Conservation (phyloP, 2,797 vertebrate genomes). For the Xenentodon cancila region DNA sequence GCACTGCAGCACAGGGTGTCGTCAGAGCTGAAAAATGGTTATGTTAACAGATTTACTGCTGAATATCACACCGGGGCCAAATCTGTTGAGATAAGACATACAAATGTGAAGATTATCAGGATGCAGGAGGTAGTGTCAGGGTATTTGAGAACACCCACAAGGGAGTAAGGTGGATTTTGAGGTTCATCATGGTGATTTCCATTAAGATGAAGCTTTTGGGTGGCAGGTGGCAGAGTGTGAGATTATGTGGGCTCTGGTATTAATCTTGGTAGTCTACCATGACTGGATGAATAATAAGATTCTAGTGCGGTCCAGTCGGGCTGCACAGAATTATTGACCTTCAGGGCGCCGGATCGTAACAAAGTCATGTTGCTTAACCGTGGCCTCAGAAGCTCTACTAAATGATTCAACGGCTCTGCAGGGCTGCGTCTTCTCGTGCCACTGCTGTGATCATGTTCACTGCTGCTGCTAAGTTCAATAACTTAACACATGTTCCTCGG, state of each 20-base stretch:
- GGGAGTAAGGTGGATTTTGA: constrained; percentile 38
- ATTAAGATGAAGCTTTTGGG: constrained; percentile 41
- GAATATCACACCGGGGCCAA: constrained; percentile 9
- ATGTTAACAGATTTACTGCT: constrained; percentile 14
- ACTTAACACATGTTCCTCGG: too few relatives aligned
- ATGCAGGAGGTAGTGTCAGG: constrained; percentile 1
- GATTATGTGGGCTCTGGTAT: constrained; percentile 51
- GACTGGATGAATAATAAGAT: constrained; percentile 55
- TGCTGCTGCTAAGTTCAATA: too few relatives aligned
- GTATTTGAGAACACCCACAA: constrained; percentile 27
- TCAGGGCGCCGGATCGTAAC: constrained; percentile 21
- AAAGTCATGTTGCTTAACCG: constrained; percentile 32
- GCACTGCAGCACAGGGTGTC: background rate
- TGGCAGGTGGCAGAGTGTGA: constrained; percentile 46
- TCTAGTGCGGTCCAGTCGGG: constrained; percentile 26
- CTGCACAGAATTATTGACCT: constrained; percentile 39
- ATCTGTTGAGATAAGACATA: constrained; percentile 14
- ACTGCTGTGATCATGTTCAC: background rate
- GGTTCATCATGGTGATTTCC: constrained; percentile 36
- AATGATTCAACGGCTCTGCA: constrained; percentile 6
- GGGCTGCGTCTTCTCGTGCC: background rate
- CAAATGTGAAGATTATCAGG: constrained; percentile 24
- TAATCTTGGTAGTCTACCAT: constrained; percentile 59
- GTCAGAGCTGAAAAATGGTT: background rate
- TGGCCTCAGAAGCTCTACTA: constrained; percentile 10